These are phyloP conservation scores for Malacosoma neustria DNA, from an alignment of 2,888 invertebrate genomes.

Conservation along the genomic window DNA sequence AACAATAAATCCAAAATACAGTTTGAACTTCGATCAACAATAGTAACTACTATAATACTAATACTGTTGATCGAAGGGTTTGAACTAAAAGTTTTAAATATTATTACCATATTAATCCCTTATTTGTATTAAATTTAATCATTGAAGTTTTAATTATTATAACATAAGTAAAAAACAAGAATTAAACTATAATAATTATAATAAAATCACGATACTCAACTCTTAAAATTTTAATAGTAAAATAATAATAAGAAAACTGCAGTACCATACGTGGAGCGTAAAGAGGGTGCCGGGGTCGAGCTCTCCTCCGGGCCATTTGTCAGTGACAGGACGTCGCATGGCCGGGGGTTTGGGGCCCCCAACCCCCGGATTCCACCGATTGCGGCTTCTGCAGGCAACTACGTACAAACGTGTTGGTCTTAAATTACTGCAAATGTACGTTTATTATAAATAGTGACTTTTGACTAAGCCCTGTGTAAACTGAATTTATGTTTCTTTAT, in stretches of 20 bases:
- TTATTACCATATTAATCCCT: too few relatives aligned
- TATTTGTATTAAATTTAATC: too few relatives aligned
- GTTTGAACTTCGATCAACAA: too few relatives aligned
- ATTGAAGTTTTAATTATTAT: too few relatives aligned
- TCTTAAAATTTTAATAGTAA: too few relatives aligned
- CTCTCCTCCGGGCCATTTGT: constrained; percentile 71
- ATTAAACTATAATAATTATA: too few relatives aligned
- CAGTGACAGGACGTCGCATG: constrained; percentile 68
- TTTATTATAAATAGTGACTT: constrained; percentile 20
- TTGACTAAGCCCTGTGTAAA: background rate
- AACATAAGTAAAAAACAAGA: too few relatives aligned
- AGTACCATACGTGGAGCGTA: constrained; percentile 28
- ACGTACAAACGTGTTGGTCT: constrained; percentile 25
- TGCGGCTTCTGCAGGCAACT: constrained; percentile 50
- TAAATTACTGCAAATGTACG: constrained; percentile 20
- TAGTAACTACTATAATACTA: too few relatives aligned
- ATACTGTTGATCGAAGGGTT: too few relatives aligned
- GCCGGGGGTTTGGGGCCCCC: constrained; percentile 17
- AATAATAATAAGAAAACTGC: constrained; percentile 10
- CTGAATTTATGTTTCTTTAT: background rate
- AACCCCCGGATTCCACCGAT: constrained; percentile 39
- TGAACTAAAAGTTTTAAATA: too few relatives aligned
- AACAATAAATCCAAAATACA: too few relatives aligned
- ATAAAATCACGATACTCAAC: too few relatives aligned
- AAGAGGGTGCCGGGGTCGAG: constrained; percentile 65